Evolutionary conservation across 2,797 vertebrate genomes (phyloP), one percentile per base, ranked within the genome.

Genomic region (Botia kubotai): DNA sequence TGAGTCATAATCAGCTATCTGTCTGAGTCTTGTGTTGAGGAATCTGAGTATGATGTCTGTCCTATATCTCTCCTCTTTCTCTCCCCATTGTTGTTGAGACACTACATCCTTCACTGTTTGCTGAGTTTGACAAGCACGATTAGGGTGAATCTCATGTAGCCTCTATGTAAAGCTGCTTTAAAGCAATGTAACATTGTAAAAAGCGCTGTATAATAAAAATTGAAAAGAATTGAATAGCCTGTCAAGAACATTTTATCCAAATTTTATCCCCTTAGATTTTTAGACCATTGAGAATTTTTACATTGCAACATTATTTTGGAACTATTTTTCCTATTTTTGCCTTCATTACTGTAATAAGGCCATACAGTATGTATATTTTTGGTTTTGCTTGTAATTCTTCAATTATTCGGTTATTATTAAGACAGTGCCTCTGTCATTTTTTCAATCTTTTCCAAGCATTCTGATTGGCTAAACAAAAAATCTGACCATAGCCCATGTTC

Each of bases 1-100:
- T 97, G 29, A 72, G 72, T 6, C 23, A 53, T 36, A 78, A 70
- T 67, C 46, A 26, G 43, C 33, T 55, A 2, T 29, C 13, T 50
- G 46, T 13, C 12, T 62, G 26, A 53, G 55, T 46, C 19, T 8
- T 75, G 48, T 55, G 21, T 74, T 68, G 70, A 70, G 66, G 73
- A 58, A 75, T 33, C 33, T 43, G 8, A 46, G 10, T 46, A 8
- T 46, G 8, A 10, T 63, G 74, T 72, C 69, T 70, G 50, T 69
- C 8, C 19, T 6, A n/a, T n/a, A 63, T 33, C 26, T 63, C 26
- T 55, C 16, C 14, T 29, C 26, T 4, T 36, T 53, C 29, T 53
- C 26, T 39, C 23, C 23, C 2, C 21, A 16, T 10, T 23, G 19
- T 63, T 36, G 43, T 1, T 26, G 1, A 39, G 33, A 14, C 14